These are phyloP conservation scores for Erannis defoliaria DNA, from an alignment of 2,888 invertebrate genomes.

Conservation along the genomic window DNA sequence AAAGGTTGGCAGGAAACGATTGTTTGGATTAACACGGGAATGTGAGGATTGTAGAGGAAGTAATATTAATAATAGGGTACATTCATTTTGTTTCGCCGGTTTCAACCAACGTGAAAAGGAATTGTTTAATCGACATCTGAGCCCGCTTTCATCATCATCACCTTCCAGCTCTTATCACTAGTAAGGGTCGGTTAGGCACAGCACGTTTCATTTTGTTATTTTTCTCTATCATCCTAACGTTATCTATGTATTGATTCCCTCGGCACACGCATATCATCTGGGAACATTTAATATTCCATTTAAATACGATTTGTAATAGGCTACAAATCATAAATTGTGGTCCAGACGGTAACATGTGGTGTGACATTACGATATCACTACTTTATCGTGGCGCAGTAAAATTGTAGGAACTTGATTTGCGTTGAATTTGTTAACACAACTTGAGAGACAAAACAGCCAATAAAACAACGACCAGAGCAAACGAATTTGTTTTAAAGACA, in stretches of 20 bases:
- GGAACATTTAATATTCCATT: not conserved
- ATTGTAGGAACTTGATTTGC: not conserved
- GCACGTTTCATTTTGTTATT: too few relatives aligned
- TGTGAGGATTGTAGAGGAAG: conserved; percentile 17
- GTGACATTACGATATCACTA: conserved; percentile 9
- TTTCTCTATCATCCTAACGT: too few relatives aligned
- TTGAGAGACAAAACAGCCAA: not conserved
- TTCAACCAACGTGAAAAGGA: not conserved
- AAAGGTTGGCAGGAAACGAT: conserved; percentile 32
- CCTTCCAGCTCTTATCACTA: too few relatives aligned
- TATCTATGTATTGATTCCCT: too few relatives aligned
- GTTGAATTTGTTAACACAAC: not conserved
- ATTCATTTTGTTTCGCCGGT: not conserved
- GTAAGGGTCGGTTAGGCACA: too few relatives aligned
- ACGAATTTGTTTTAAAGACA: too few relatives aligned
- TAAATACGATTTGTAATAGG: conserved; percentile 1
- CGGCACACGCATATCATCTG: too few relatives aligned
- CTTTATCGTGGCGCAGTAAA: conserved; percentile 8
- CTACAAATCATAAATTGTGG: not conserved
- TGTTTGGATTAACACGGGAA: conserved; percentile 26
- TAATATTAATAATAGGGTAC: conserved; percentile 8
- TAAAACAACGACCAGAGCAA: conserved; percentile 8
- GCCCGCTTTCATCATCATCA: not conserved
- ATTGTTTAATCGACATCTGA: not conserved
- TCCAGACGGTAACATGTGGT: conserved; percentile 7